Percentiles rank a stretch among this genome's conserved stretches.
Conservation (phyloP, 2,113 vertebrate species). For the Brienomyrus brachyistius region DNA sequence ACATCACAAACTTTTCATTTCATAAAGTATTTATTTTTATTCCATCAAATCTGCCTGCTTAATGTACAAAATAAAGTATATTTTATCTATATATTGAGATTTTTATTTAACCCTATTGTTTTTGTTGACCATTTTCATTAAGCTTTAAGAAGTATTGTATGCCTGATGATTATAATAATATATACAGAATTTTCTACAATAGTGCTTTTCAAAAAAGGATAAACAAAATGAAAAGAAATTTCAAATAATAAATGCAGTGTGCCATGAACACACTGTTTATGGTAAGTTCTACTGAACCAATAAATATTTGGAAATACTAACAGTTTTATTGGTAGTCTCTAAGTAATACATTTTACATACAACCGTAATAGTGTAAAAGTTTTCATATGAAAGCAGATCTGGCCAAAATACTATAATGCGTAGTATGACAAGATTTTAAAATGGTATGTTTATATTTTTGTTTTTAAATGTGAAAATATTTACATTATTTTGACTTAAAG, state of each 20-base stretch:
- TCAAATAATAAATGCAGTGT: conserved; percentile 40
- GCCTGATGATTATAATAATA: conserved; percentile 20
- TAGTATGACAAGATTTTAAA: neutral
- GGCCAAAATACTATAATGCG: neutral
- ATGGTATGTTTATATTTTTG: conserved; percentile 9
- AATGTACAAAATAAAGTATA: conserved; percentile 70
- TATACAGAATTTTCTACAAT: conserved; percentile 40
- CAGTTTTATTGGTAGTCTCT: conserved; percentile 26
- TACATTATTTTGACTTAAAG: conserved; percentile 24
- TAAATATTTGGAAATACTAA: conserved; percentile 23
- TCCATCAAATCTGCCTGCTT: conserved; percentile 61
- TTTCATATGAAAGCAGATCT: conserved; percentile 10
- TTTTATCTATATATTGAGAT: conserved; percentile 72
- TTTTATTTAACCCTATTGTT: conserved; percentile 58
- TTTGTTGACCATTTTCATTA: conserved; percentile 38
- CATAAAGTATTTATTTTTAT: conserved; percentile 63
- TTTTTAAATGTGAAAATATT: conserved; percentile 27
- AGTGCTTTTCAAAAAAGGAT: conserved; percentile 38
- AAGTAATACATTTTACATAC: conserved; percentile 24
- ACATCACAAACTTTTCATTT: conserved; percentile 44
- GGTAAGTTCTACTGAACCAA: conserved; percentile 36
- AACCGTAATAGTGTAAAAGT: conserved; percentile 33
- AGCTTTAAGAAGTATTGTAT: conserved; percentile 28
- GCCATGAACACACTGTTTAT: conserved; percentile 43
- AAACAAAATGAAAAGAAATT: conserved; percentile 35